These are phyloP conservation scores for Anastatus disparis DNA, from an alignment of 1,140 invertebrate species.

Conservation along the genomic window DNA sequence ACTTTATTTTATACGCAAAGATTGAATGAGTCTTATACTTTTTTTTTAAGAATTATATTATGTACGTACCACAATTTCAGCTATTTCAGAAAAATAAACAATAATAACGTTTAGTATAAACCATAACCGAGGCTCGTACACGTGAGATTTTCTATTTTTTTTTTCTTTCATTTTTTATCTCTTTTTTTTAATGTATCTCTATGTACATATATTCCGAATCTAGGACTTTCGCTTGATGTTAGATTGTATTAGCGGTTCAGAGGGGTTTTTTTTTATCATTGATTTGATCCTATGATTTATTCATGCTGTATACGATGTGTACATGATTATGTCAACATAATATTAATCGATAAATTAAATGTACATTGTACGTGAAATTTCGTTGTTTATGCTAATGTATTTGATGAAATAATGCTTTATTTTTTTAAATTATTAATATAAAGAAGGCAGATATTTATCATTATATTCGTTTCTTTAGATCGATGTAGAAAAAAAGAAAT, in stretches of 20 bases:
- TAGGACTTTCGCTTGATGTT: conserved; percentile 6
- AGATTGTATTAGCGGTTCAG: conserved; percentile 8
- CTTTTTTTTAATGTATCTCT: not conserved
- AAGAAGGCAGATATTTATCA: not conserved
- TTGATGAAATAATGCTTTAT: not conserved
- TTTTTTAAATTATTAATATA: not conserved
- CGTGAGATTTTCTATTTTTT: too few species aligned
- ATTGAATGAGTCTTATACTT: too few species aligned
- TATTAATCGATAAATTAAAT: conserved; percentile 29
- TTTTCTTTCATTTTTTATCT: not conserved
- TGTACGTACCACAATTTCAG: too few species aligned
- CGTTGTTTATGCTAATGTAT: not conserved
- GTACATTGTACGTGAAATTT: not conserved
- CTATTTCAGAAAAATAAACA: too few species aligned
- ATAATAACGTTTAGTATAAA: too few species aligned
- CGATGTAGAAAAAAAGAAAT: too few species aligned
- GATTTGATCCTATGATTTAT: conserved; percentile 30
- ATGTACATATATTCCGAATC: conserved; percentile 1
- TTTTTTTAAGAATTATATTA: too few species aligned
- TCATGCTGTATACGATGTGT: conserved; percentile 1
- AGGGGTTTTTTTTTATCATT: conserved; percentile 5
- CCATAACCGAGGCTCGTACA: too few species aligned
- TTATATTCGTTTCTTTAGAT: too few species aligned
- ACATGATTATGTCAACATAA: conserved; percentile 6
- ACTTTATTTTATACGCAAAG: too few species aligned